These are phyloP conservation scores for Folsomia manolachei DNA, from an alignment of 2,888 invertebrate genomes.

Conservation along the genomic window DNA sequence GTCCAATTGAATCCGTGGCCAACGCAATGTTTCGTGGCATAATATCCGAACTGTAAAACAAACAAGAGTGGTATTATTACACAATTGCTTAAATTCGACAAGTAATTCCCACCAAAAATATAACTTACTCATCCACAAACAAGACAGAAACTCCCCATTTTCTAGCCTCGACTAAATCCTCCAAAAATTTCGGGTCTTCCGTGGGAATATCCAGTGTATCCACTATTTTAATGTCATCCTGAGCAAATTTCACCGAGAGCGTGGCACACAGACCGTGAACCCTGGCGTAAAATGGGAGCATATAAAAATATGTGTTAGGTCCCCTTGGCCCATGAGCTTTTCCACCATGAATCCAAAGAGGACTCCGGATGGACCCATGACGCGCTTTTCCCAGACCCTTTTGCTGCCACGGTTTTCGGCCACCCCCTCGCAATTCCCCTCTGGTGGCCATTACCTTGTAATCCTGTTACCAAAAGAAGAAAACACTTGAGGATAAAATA, in stretches of 20 bases:
- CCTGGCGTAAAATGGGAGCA: conserved; percentile 77
- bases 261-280: conserved; percentile 77
- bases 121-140: conserved; percentile 81
- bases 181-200: conserved; percentile 72
- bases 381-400: conserved; percentile 87
- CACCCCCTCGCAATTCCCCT: conserved; percentile 84
- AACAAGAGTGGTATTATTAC: conserved; percentile 13
- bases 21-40: conserved; percentile 83
- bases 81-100: background rate
- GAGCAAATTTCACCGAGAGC: conserved; percentile 82
- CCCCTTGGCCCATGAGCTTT: conserved; percentile 82
- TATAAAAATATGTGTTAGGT: conserved; percentile 86
- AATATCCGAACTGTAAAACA: conserved; percentile 69
- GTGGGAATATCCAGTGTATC: conserved; percentile 80
- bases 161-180: conserved; percentile 74
- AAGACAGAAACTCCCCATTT: conserved; percentile 96
- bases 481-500: too few relatives aligned
- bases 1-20: conserved; percentile 73
- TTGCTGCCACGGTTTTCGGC: conserved; percentile 94
- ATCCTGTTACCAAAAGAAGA: conserved; percentile 55
- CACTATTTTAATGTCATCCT: conserved; percentile 91
- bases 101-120: background rate
- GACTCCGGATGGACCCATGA: conserved; percentile 88
- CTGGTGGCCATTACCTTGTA: conserved; percentile 74
- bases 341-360: conserved; percentile 80